Percentiles rank a stretch among this genome's conserved stretches.
These are phyloP conservation scores for Scaptomyza hsui DNA, from an alignment of 1,140 invertebrate genomes.

Conservation along the genomic window DNA sequence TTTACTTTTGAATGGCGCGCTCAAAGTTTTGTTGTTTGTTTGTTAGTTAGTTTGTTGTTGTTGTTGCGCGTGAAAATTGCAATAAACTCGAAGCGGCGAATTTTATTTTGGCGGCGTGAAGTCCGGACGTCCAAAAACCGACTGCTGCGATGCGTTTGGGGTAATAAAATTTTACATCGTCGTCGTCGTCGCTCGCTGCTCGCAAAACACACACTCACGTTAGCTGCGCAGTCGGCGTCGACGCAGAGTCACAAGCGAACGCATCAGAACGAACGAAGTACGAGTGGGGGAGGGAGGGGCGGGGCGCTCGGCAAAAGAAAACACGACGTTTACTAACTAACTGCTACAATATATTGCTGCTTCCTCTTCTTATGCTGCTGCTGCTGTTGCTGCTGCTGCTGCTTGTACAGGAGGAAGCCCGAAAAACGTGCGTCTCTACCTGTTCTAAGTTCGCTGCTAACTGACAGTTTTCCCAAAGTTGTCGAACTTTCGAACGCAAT, in stretches of 20 bases:
- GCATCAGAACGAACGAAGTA: conserved; percentile 5
- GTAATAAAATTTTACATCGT: conserved; percentile 82
- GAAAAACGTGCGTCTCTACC: conserved; percentile 83
- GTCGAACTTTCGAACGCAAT: conserved; percentile 83
- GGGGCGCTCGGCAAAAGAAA: conserved; percentile 1
- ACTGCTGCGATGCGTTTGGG: conserved; percentile 79
- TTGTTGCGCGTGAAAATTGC: conserved; percentile 48
- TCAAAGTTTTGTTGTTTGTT: conserved; percentile 40
- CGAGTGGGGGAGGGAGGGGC: neutral
- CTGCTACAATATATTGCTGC: conserved; percentile 17
- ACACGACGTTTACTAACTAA: neutral
- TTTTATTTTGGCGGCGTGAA: conserved; percentile 63
- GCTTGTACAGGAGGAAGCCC: conserved; percentile 51
- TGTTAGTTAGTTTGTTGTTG: too few species aligned
- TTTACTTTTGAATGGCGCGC: conserved; percentile 46
- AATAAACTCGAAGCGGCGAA: conserved; percentile 63
- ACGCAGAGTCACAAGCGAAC: conserved; percentile 30
- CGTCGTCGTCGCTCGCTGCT: conserved; percentile 29
- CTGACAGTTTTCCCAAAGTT: conserved; percentile 84
- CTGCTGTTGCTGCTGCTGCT: conserved; percentile 37
- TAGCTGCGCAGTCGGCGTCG: conserved; percentile 44
- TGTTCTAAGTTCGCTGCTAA: conserved; percentile 84
- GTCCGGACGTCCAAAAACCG: conserved; percentile 81
- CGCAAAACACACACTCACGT: conserved; percentile 16
- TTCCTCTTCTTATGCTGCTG: conserved; percentile 10